Evolutionary conservation across 2,797 vertebrate genomes (phyloP).

Genomic region (Pseudopleuronectes americanus): DNA sequence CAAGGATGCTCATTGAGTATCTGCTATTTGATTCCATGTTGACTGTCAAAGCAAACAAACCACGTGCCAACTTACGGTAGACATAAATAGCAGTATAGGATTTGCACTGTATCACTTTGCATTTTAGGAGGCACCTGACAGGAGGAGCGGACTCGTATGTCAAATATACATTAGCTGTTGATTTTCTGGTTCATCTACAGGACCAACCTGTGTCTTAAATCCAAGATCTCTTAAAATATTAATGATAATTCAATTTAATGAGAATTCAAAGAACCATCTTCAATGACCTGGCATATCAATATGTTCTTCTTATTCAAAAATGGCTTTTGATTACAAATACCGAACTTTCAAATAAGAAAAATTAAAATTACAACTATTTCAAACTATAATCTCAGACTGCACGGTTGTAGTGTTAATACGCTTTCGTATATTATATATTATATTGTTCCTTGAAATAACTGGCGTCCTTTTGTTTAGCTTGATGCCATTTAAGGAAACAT

Average conservation of each 20-base stretch:
- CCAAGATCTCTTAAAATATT: neutral
- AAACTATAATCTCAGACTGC: neutral
- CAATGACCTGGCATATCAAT: too few species aligned
- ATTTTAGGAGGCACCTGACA: slow-evolving; percentile 25
- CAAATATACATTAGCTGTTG: slow-evolving; percentile 9
- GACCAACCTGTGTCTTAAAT: neutral
- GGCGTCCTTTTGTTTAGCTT: slow-evolving; percentile 28
- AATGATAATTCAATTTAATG: too few species aligned
- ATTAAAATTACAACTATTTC: too few species aligned
- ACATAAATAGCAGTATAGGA: slow-evolving; percentile 25
- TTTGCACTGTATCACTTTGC: slow-evolving; percentile 27
- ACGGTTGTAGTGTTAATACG: neutral
- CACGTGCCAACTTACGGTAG: neutral
- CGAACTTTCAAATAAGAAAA: neutral
- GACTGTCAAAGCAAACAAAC: slow-evolving; percentile 39
- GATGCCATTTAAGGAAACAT: slow-evolving; percentile 59
- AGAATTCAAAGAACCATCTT: too few species aligned
- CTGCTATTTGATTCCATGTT: neutral
- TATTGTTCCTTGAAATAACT: slow-evolving; percentile 9
- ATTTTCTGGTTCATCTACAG: slow-evolving; percentile 4
- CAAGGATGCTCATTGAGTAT: neutral
- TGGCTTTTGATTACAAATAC: neutral
- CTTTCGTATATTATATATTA: neutral
- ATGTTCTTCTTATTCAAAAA: too few species aligned
- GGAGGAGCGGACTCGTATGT: slow-evolving; percentile 1